Conservation (phyloP, 1,140 invertebrate species). For the Drosophila setifemur region DNA sequence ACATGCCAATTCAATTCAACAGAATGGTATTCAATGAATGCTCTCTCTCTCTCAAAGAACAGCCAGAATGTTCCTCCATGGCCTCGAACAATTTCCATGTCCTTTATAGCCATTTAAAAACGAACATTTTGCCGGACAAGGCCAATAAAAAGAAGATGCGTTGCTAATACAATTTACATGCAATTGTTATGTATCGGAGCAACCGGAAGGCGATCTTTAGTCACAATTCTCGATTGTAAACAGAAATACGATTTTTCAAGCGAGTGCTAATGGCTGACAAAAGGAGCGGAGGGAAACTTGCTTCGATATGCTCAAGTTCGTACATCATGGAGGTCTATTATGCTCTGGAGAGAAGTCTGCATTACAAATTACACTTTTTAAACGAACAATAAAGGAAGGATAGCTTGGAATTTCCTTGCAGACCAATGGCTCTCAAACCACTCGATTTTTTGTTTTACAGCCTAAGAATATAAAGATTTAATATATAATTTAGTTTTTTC, state of each 20-base stretch:
- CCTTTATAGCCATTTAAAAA: conserved; percentile 41
- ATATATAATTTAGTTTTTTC: too few species aligned
- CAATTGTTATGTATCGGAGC: conserved; percentile 35
- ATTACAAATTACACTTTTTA: too few species aligned
- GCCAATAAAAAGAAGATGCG: conserved; percentile 32
- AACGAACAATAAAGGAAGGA: too few species aligned
- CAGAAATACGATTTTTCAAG: conserved; percentile 30
- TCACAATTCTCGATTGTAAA: conserved; percentile 17
- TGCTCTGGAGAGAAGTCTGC: background rate
- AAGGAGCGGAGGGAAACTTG: conserved; percentile 14
- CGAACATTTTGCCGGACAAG: conserved; percentile 29
- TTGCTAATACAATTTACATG: conserved; percentile 48
- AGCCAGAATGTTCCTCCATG: conserved; percentile 48
- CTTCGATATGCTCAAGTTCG: conserved; percentile 9
- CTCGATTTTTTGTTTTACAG: too few species aligned
- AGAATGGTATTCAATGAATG: conserved; percentile 44
- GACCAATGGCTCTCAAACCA: too few species aligned
- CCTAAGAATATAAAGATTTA: too few species aligned
- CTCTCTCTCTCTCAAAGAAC: conserved; percentile 11
- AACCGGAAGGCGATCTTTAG: conserved; percentile 46
- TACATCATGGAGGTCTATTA: conserved; percentile 16
- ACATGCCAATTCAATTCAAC: conserved; percentile 66
- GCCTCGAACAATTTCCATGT: conserved; percentile 31
- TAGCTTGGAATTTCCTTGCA: too few species aligned
- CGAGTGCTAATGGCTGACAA: conserved; percentile 32